Conservation (phyloP, 2,888 invertebrate species). For the Eristalinus sepulchralis region DNA sequence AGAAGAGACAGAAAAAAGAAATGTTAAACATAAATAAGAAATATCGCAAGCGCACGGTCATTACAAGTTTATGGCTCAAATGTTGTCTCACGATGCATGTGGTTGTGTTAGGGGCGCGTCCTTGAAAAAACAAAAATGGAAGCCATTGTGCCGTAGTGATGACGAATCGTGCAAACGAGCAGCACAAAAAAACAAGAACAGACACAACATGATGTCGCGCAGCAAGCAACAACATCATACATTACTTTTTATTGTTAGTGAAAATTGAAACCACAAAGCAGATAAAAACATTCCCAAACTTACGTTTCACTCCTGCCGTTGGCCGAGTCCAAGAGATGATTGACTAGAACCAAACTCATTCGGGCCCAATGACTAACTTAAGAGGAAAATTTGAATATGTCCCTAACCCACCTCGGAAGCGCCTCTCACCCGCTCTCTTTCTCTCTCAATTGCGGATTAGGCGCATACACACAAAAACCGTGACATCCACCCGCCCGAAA, state of each 20-base stretch:
- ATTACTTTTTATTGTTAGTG: slow-evolving; percentile 26
- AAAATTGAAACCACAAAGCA: slow-evolving; percentile 51
- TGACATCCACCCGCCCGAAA: too few relatives aligned
- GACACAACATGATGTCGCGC: slow-evolving; percentile 18
- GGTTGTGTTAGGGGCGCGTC: slow-evolving; percentile 13
- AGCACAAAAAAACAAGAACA: slow-evolving; percentile 8
- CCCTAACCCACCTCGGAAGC: neutral
- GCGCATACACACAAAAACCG: neutral
- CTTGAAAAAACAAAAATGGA: slow-evolving; percentile 10
- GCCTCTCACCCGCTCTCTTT: neutral
- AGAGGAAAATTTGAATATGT: neutral
- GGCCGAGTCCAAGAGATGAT: neutral
- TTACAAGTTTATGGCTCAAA: slow-evolving; percentile 46
- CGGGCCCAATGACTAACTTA: slow-evolving; percentile 1
- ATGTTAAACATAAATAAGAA: neutral
- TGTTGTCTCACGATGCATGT: slow-evolving; percentile 22
- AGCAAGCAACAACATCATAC: slow-evolving; percentile 11
- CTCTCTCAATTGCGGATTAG: neutral
- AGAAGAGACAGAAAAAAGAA: neutral
- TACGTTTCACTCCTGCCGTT: slow-evolving; percentile 11
- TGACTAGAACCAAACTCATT: neutral
- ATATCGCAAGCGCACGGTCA: slow-evolving; percentile 41
- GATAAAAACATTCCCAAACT: slow-evolving; percentile 34
- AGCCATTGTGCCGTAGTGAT: slow-evolving; percentile 1
- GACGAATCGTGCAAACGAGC: slow-evolving; percentile 49